phyloP scores from a whole-genome alignment of 2,797 vertebrate genomes.

The Antennarius maculatus region DNA sequence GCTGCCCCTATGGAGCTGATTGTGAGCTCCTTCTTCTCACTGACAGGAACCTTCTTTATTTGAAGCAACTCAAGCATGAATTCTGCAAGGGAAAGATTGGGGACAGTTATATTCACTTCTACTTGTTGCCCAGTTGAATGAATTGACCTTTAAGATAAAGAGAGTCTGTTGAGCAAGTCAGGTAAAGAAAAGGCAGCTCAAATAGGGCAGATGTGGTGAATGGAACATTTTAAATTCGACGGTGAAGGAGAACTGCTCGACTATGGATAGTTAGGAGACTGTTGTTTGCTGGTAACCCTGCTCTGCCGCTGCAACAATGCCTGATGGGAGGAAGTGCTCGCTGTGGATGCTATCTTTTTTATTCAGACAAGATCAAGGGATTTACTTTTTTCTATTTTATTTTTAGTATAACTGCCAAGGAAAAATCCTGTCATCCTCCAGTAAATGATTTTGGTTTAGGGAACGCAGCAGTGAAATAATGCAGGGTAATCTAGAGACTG shows the following conservation, averaged over 20 bases:
- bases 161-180: slow-evolving; percentile 93
- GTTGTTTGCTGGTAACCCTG: slow-evolving; percentile 66
- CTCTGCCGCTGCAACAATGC: slow-evolving; percentile 63
- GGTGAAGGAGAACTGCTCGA: slow-evolving; percentile 63
- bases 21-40: slow-evolving; percentile 91
- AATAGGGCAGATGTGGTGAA: slow-evolving; percentile 89
- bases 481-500: slow-evolving; percentile 53
- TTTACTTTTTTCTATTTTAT: slow-evolving; percentile 39
- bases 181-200: slow-evolving; percentile 91
- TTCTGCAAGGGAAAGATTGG: slow-evolving; percentile 93
- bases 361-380: slow-evolving; percentile 60
- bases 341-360: slow-evolving; percentile 59
- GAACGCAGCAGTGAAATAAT: slow-evolving; percentile 49
- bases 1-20: slow-evolving; percentile 81
- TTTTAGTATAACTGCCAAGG: slow-evolving; percentile 37
- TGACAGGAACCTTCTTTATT: slow-evolving; percentile 89
- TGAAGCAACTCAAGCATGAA: slow-evolving; percentile 99
- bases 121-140: slow-evolving; percentile 94
- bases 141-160: slow-evolving; percentile 98
- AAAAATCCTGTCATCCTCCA: slow-evolving; percentile 43
- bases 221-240: slow-evolving; percentile 77
- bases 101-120: slow-evolving; percentile 99
- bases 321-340: slow-evolving; percentile 62
- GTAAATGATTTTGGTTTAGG: slow-evolving; percentile 53
- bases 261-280: slow-evolving; percentile 68